Base-by-base conservation (phyloP, 2,797 vertebrate genomes). In the Lutjanus campechanus region DNA sequence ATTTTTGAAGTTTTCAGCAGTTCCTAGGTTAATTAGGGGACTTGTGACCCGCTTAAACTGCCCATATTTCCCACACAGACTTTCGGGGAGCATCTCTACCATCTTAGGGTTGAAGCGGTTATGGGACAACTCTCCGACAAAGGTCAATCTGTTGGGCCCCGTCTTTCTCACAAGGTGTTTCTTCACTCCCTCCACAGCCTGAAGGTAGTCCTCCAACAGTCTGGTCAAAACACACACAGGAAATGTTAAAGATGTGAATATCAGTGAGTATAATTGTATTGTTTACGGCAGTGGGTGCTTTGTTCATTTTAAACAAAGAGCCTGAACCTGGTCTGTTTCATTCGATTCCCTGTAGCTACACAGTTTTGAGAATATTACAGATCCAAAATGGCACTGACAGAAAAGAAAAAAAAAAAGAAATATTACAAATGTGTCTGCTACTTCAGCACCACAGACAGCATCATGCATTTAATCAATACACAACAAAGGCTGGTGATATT, bases 81-180 rank as follows among this genome's bases (percentile, higher is more conserved):
- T 67, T 9, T 9, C 3, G 12, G 12, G 40, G 70, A 74, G 79
- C n/a, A 64, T 70, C 43, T 49, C 0, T 86, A 99, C 98, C 98
- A 99, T 99, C 86, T 99, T 99, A 40, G 97, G 95, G 79, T 95
- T 98, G 94, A 99, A 98, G 77, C 96, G 97, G 85, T 96, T 97
- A 0, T 99, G 97, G 69, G 96, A 94, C 11, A 99, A 92, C 78
- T 99, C 98, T 68, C 98, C 98, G 0, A 99, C 95, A 36, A 99
- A 99, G 44, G 96, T 96, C 84, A 99, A 93, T 68, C 92, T 92
- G 76, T 73, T 90, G 25, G 97, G 96, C 7, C 96, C 94, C 0
- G 97, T 97, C 76, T 92, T 94, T 75, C 90, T 95, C 44, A 99
- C 91, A 16, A 99, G 95, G 88, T 99, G 97, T 60, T 94, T 97